Conservation (phyloP, 2,888 invertebrate species). For the Plagodis pulveraria region DNA sequence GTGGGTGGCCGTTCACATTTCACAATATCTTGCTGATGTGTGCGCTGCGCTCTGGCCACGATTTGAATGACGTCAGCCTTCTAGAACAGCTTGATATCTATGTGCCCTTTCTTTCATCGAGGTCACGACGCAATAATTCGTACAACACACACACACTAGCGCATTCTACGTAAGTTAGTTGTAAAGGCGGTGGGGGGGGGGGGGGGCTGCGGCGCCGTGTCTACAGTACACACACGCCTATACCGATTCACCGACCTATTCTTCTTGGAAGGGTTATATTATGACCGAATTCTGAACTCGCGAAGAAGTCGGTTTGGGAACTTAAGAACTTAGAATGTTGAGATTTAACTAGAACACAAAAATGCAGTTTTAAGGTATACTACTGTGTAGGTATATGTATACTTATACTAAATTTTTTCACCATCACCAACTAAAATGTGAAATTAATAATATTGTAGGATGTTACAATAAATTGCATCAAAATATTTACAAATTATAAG, state of each 20-base stretch:
- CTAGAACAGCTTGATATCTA: conserved; percentile 75
- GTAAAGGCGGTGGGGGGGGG: conserved; percentile 2
- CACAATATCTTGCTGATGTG: conserved; percentile 75
- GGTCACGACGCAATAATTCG: conserved; percentile 75
- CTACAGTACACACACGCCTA: too few relatives aligned
- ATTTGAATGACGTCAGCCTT: conserved; percentile 80
- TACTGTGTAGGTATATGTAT: too few relatives aligned
- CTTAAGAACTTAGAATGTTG: background rate
- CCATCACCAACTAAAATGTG: conserved; percentile 15
- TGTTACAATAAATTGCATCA: background rate
- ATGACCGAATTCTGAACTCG: conserved; percentile 22
- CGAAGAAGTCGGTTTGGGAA: background rate
- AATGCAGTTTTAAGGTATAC: background rate
- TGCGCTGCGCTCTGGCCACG: conserved; percentile 69
- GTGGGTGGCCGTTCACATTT: conserved; percentile 84
- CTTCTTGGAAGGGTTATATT: conserved; percentile 58
- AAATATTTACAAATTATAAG: background rate
- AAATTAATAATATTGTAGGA: background rate
- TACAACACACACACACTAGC: conserved; percentile 73
- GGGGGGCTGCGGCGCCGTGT: too few relatives aligned
- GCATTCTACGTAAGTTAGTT: conserved; percentile 43
- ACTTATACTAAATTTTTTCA: conserved; percentile 5
- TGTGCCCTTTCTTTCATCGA: conserved; percentile 72
- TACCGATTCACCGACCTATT: conserved; percentile 45
- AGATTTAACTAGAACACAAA: conserved; percentile 2